Percentiles rank a stretch among this genome's conserved stretches.
Evolutionary conservation across 2,113 vertebrate species (phyloP).

Genomic region (Hystrix cristata): DNA sequence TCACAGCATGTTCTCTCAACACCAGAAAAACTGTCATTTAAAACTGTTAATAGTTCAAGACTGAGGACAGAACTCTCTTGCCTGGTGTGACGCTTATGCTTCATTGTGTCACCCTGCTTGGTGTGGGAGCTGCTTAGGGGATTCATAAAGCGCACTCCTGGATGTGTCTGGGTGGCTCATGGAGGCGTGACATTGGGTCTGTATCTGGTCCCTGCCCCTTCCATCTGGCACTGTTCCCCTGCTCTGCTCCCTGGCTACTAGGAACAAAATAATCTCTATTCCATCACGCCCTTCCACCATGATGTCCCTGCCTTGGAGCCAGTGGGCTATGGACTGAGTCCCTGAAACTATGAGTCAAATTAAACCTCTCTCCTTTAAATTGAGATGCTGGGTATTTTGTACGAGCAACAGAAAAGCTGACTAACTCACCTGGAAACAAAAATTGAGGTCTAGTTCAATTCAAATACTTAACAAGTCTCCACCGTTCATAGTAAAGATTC

Average conservation of each 20-base stretch:
- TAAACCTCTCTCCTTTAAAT: not conserved
- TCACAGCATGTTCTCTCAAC: not conserved
- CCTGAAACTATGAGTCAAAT: not conserved
- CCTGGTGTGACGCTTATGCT: not conserved
- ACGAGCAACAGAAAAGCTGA: not conserved
- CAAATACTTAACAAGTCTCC: not conserved
- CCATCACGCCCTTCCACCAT: not conserved
- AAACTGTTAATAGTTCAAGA: not conserved
- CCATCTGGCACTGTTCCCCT: not conserved
- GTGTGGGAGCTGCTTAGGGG: not conserved
- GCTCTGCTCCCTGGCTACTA: not conserved
- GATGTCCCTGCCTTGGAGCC: not conserved
- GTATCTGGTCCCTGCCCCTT: not conserved
- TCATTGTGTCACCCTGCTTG: not conserved
- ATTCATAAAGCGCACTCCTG: not conserved
- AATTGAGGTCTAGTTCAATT: not conserved
- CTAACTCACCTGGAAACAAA: not conserved
- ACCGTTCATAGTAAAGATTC: not conserved
- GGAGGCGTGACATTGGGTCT: not conserved
- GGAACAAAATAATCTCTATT: not conserved
- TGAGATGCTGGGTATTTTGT: not conserved
- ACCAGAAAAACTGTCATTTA: not conserved
- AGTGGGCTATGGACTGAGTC: not conserved
- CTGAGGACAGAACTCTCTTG: conserved; percentile 31
- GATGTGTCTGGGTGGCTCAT: not conserved